A percentile compares a stretch with the other conserved stretches of the same genome.
Evolutionary conservation across 1,140 invertebrate genomes (phyloP).

Genomic region (Vanessa tameamea): DNA sequence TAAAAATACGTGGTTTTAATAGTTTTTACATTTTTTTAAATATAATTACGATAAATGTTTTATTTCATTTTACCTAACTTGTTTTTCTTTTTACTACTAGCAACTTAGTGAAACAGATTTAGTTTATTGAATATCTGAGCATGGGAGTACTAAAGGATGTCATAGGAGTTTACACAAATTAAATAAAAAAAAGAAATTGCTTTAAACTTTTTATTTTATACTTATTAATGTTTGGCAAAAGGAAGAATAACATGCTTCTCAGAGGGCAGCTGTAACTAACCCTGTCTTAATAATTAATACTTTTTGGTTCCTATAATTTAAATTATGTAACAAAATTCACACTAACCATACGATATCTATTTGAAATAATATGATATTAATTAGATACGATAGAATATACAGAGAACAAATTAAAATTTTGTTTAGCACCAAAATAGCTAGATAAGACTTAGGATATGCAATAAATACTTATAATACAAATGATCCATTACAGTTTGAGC

Average conservation of each 20-base stretch:
- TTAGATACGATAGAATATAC: constrained; percentile 21
- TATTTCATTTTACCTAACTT: too few relatives aligned
- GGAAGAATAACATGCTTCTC: constrained; percentile 52
- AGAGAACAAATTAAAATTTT: constrained; percentile 35
- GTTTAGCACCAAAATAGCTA: constrained; percentile 50
- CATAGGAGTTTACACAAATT: background rate
- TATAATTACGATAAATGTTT: too few relatives aligned
- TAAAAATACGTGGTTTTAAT: background rate
- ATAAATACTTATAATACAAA: constrained; percentile 24
- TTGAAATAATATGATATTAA: constrained; percentile 13
- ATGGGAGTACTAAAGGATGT: background rate
- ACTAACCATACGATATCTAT: constrained; percentile 31
- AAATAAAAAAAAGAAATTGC: constrained; percentile 42
- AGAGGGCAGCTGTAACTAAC: constrained; percentile 28
- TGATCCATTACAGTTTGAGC: background rate
- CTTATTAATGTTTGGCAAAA: constrained; percentile 64
- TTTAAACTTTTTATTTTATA: constrained; percentile 58
- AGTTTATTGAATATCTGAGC: too few relatives aligned
- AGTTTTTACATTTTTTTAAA: too few relatives aligned
- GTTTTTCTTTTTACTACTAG: too few relatives aligned
- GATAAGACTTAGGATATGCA: constrained; percentile 29
- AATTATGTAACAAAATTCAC: constrained; percentile 51
- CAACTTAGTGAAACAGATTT: too few relatives aligned
- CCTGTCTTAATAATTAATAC: constrained; percentile 56
- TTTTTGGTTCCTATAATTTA: constrained; percentile 71